Evolutionary conservation across 2,797 vertebrate species (phyloP), one percentile per base, ranked within the genome.

Genomic region (Sphenodon punctatus): DNA sequence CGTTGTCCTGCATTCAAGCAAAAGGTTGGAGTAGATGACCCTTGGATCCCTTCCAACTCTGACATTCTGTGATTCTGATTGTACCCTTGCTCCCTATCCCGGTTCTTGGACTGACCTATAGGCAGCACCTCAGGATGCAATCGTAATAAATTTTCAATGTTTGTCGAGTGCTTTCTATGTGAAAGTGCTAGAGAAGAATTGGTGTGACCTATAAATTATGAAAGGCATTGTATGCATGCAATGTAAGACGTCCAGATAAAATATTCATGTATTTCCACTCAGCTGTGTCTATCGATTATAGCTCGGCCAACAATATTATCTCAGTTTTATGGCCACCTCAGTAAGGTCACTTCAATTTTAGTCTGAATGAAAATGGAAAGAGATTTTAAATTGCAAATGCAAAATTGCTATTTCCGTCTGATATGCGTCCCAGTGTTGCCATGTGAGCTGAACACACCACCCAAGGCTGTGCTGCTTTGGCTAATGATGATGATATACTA

Each of bases 221-320:
- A n/a, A n/a, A n/a, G n/a, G n/a, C n/a, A n/a, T n/a, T 64, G 4
- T 67, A 20, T 59, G 43, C n/a, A 34, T n/a, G n/a, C n/a, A 69
- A 64, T 42, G 43, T 51, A 58, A 49, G 32, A n/a, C 58, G 38
- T 20, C 32, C 30, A 22, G 60, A 70, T 58, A 64, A 82, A 51
- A 82, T 70, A 71, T 45, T 66, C 38, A 51, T 82, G 27, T 7
- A 4, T 13, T 88, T 89, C n/a, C n/a, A n/a, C n/a, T n/a, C n/a
- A n/a, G n/a, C n/a, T n/a, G n/a, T n/a, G 48, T 48, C 86, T 80
- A 43, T 82, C 72, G 68, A 53, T 82, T 64, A 78, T 77, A 69
- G 66, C 71, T 66, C 79, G 87, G 72, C 64, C 75, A 64, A 78
- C 77, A 60, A 32, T 84, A 63, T 92, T 80, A 85, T 88, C 61